Evolutionary conservation across 2,113 vertebrate species (phyloP).

Genomic region (Tautogolabrus adspersus): DNA sequence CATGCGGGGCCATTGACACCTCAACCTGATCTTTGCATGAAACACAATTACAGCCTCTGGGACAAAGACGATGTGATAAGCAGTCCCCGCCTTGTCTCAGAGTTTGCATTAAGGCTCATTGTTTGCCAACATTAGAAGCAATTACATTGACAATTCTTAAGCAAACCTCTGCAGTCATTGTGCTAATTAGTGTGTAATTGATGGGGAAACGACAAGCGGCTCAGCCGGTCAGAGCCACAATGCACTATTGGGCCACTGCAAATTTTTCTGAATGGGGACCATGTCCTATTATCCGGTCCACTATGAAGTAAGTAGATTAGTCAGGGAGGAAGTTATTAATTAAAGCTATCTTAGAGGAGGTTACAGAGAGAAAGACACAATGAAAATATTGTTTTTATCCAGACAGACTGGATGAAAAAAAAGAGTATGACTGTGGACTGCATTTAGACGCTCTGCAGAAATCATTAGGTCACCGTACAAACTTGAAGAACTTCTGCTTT

Average conservation of each 20-base stretch:
- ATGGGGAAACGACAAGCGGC: slow-evolving; percentile 76
- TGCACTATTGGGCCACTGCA: slow-evolving; percentile 51
- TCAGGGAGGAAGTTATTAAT: slow-evolving; percentile 67
- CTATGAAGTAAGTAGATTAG: slow-evolving; percentile 63
- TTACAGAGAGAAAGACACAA: background rate
- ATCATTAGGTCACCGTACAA: background rate
- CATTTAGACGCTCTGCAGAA: background rate
- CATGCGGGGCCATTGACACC: slow-evolving; percentile 80
- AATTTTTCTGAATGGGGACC: slow-evolving; percentile 53
- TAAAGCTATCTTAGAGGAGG: slow-evolving; percentile 39
- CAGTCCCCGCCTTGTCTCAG: slow-evolving; percentile 62
- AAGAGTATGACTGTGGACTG: too few relatives aligned
- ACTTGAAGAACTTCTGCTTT: background rate
- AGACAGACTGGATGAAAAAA: background rate
- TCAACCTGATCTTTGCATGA: slow-evolving; percentile 78
- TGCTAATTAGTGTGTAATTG: slow-evolving; percentile 85
- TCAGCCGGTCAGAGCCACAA: slow-evolving; percentile 57
- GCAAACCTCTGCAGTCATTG: slow-evolving; percentile 80
- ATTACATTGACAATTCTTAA: slow-evolving; percentile 84
- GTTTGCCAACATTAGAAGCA: slow-evolving; percentile 80
- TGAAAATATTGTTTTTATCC: slow-evolving; percentile 8
- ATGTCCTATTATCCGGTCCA: slow-evolving; percentile 57
- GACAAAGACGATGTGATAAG: slow-evolving; percentile 72
- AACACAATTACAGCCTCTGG: slow-evolving; percentile 75
- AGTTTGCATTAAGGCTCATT: slow-evolving; percentile 79